Base-by-base conservation (phyloP, 2,113 vertebrate species). In the Osmerus eperlanus region DNA sequence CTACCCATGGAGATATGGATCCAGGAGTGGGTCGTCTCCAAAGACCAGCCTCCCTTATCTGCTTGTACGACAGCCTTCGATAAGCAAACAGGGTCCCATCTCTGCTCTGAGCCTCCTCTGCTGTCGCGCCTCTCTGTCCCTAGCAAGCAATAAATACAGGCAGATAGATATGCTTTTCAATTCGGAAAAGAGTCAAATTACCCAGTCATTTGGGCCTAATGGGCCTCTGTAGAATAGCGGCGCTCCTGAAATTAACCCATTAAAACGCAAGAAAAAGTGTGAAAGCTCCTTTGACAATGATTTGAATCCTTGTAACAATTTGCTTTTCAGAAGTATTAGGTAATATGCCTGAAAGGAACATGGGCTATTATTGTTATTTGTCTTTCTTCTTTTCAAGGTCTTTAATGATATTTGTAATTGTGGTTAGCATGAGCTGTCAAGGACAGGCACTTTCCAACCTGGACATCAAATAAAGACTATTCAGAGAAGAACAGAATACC, bases 191-290 rank as follows among this genome's bases (percentile, higher is more conserved):
- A 65, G n/a, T 18, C 63, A 72, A 77, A 85, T 83, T 72, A 83
- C 21, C 65, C 67, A 1, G 29, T 78, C 72, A 80, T 83, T 79
- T 75, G 72, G 73, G 67, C 64, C 1, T 82, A 81, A 84, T 81
- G 59, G 71, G 55, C 15, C 63, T 53, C n/a, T 0, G 67, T 64
- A 73, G 81, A 82, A 82, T 82, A 69, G 58, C 4, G 28, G 67
- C 58, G 69, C 60, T 28, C 72, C 68, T 84, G 71, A 83, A 84
- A 79, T 86, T 74, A 84, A 81, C 83, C 81, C 78, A 82, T 88
- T 78, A 83, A 78, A 77, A 75, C 71, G 70, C 75, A 70, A 74
- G 78, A 78, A 2, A 78, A 74, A 81, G 82, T 71, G 41, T 47
- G 41, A 47, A 51, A 12, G 36, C 32, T 68, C 74, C 70, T 47